A percentile compares a stretch with the other conserved stretches of the same genome.
Evolutionary conservation across 2,888 invertebrate genomes (phyloP).

Genomic region (Sarcophaga carnaria): DNA sequence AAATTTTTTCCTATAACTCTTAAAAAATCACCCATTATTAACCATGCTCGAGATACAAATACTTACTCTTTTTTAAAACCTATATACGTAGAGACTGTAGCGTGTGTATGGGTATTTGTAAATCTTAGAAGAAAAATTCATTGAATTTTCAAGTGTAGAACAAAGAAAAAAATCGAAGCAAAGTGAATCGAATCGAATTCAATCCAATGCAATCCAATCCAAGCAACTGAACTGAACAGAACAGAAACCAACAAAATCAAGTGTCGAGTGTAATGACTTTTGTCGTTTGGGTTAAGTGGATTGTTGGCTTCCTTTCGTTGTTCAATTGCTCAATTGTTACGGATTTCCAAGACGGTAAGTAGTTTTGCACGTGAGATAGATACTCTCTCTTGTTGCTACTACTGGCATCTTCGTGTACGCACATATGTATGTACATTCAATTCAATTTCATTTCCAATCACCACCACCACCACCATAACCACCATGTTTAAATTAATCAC

Average conservation of each 20-base stretch:
- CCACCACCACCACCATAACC: too few species aligned
- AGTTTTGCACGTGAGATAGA: slow-evolving; percentile 64
- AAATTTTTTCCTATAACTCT: too few species aligned
- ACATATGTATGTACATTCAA: background rate
- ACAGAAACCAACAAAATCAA: slow-evolving; percentile 61
- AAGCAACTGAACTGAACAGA: slow-evolving; percentile 10
- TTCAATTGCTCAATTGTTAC: slow-evolving; percentile 63
- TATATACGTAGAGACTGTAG: too few species aligned
- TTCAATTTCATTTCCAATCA: too few species aligned
- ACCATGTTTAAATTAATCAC: too few species aligned
- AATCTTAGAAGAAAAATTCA: too few species aligned
- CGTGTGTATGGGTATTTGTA: too few species aligned
- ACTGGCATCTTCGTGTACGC: background rate
- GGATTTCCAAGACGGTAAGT: slow-evolving; percentile 62
- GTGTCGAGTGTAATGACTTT: slow-evolving; percentile 81
- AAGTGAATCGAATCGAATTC: slow-evolving; percentile 24
- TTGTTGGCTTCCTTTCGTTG: slow-evolving; percentile 74
- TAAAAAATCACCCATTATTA: too few species aligned
- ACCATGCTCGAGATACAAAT: too few species aligned
- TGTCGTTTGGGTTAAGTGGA: slow-evolving; percentile 81
- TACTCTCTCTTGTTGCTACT: slow-evolving; percentile 3
- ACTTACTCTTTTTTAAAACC: too few species aligned
- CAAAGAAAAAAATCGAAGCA: slow-evolving; percentile 13
- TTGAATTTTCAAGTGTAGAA: background rate
- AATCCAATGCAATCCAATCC: slow-evolving; percentile 29